Percentiles rank a stretch among this genome's conserved stretches.
Conservation (phyloP, 2,113 vertebrate genomes). For the Myodes glareolus region DNA sequence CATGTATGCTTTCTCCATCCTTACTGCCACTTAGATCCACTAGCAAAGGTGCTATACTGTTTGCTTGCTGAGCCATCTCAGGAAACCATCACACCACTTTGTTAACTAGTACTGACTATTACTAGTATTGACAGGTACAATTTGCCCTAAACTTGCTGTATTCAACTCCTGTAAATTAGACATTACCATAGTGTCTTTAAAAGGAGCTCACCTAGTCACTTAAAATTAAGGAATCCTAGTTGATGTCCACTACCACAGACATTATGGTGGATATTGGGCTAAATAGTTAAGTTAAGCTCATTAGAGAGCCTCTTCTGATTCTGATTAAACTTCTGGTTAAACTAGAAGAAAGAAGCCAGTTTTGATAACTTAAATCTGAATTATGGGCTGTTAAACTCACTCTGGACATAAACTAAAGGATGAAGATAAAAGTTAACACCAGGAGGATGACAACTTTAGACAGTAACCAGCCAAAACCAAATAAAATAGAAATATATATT, state of each 20-base stretch:
- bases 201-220: slow-evolving; percentile 34
- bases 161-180: slow-evolving; percentile 63
- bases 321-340: background rate
- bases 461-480: background rate
- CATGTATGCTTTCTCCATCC: background rate
- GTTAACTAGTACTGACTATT: slow-evolving; percentile 44
- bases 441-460: background rate
- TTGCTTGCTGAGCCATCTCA: background rate
- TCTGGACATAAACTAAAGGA: background rate
- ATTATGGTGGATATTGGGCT: background rate
- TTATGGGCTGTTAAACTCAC: slow-evolving; percentile 18
- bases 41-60: background rate
- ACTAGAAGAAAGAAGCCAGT: background rate
- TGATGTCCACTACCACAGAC: background rate
- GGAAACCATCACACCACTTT: background rate
- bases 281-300: background rate
- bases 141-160: slow-evolving; percentile 8
- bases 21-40: background rate
- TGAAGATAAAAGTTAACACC: background rate
- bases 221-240: background rate
- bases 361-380: slow-evolving; percentile 11
- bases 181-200: slow-evolving; percentile 61
- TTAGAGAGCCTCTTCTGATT: background rate
- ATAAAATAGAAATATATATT: background rate
- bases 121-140: slow-evolving; percentile 28